A percentile compares a stretch with the other conserved stretches of the same genome.
These are phyloP conservation scores for Neotoma lepida DNA, from an alignment of 2,113 vertebrate genomes.

Conservation along the genomic window DNA sequence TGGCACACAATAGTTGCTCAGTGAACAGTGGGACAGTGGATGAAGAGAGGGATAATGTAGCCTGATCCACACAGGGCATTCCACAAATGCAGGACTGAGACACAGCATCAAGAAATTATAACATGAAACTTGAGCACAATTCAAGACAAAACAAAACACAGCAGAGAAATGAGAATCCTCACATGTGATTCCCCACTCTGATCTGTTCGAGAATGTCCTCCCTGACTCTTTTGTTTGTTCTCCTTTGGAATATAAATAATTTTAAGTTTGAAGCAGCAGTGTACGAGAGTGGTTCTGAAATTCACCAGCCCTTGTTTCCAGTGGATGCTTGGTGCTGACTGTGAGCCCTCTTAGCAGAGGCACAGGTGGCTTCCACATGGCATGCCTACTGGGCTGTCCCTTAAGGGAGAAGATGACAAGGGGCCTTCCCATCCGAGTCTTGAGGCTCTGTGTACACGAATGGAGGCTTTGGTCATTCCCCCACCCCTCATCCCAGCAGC, in stretches of 20 bases:
- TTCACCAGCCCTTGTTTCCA: not conserved
- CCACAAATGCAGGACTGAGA: not conserved
- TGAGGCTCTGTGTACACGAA: not conserved
- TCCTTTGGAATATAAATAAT: conserved; percentile 40
- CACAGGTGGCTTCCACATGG: not conserved
- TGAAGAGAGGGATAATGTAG: not conserved
- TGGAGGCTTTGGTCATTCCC: not conserved
- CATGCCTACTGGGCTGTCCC: not conserved
- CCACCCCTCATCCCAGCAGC: not conserved
- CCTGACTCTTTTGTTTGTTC: not conserved
- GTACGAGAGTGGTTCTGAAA: not conserved
- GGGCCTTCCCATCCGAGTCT: not conserved
- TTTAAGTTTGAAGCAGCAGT: conserved; percentile 43
- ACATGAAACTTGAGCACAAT: not conserved
- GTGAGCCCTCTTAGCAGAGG: not conserved
- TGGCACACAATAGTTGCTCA: not conserved
- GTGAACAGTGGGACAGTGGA: not conserved
- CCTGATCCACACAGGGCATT: not conserved
- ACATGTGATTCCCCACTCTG: not conserved
- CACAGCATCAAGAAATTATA: not conserved
- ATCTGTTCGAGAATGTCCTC: not conserved
- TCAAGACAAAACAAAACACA: not conserved
- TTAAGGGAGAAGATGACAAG: not conserved
- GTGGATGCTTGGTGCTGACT: not conserved
- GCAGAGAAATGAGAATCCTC: not conserved